A percentile compares a stretch with the other conserved stretches of the same genome.
Evolutionary conservation across 1,140 invertebrate genomes (phyloP).

Genomic region (Monomorium pharaonis): DNA sequence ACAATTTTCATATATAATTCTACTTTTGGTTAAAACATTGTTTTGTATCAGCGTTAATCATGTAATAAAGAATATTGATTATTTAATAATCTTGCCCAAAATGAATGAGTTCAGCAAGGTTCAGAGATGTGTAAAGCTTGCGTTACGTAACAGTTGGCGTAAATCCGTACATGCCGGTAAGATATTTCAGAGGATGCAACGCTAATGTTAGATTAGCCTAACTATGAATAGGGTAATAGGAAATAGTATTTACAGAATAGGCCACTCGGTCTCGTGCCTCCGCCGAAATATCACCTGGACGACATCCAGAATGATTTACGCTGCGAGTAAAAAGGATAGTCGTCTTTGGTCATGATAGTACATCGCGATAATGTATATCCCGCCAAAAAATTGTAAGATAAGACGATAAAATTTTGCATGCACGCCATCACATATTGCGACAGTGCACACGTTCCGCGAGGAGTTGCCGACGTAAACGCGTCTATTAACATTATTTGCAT

Average conservation of each 20-base stretch:
- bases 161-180: background rate
- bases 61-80: background rate
- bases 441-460: background rate
- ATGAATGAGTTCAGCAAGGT: background rate
- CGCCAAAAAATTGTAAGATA: background rate
- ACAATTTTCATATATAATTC: background rate
- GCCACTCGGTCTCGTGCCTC: slow-evolving; percentile 70
- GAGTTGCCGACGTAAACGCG: background rate
- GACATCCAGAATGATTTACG: slow-evolving; percentile 39
- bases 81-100: background rate
- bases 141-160: background rate
- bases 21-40: background rate
- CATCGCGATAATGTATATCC: background rate
- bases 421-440: no score
- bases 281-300: slow-evolving; percentile 71
- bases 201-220: slow-evolving; percentile 63
- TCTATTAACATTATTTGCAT: background rate
- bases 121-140: background rate
- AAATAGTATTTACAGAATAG: slow-evolving; percentile 70
- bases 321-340: slow-evolving; percentile 44
- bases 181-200: slow-evolving; percentile 40
- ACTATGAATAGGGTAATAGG: slow-evolving; percentile 77
- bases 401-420: background rate
- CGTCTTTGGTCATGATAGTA: background rate
- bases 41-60: background rate